A percentile compares a stretch with the other conserved stretches of the same genome.
These are phyloP conservation scores for Aplodontia rufa DNA, from an alignment of 2,113 vertebrate species.

Conservation along the genomic window DNA sequence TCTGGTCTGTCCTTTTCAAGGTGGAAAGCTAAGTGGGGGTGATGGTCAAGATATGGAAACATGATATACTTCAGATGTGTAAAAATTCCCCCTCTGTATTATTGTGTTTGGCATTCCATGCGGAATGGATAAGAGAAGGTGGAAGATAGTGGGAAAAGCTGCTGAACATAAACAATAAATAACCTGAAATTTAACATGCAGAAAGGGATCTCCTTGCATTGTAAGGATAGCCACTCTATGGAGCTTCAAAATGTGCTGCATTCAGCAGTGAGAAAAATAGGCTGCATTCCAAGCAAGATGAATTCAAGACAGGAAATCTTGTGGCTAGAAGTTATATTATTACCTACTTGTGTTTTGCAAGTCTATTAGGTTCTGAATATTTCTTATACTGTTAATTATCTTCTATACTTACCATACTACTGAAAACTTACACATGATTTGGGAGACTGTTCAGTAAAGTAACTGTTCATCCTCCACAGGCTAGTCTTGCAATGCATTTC, in stretches of 20 bases:
- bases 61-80: neutral
- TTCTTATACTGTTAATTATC: conserved; percentile 49
- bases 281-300: neutral
- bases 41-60: neutral
- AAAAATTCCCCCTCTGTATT: neutral
- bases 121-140: neutral
- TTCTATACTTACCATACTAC: neutral
- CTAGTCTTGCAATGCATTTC: conserved; percentile 23
- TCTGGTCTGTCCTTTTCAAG: neutral
- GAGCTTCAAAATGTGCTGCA: neutral
- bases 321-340: neutral
- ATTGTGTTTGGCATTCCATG: neutral
- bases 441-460: neutral
- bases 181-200: neutral
- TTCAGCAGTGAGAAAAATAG: conserved; percentile 45
- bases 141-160: neutral
- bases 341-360: conserved; percentile 42
- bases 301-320: neutral
- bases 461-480: conserved; percentile 37
- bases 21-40: neutral
- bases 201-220: neutral
- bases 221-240: neutral
- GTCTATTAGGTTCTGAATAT: conserved; percentile 40
- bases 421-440: conserved; percentile 36
- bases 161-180: conserved; percentile 25